These are phyloP conservation scores for Ceriagrion tenellum DNA, from an alignment of 2,888 invertebrate species.

Conservation along the genomic window DNA sequence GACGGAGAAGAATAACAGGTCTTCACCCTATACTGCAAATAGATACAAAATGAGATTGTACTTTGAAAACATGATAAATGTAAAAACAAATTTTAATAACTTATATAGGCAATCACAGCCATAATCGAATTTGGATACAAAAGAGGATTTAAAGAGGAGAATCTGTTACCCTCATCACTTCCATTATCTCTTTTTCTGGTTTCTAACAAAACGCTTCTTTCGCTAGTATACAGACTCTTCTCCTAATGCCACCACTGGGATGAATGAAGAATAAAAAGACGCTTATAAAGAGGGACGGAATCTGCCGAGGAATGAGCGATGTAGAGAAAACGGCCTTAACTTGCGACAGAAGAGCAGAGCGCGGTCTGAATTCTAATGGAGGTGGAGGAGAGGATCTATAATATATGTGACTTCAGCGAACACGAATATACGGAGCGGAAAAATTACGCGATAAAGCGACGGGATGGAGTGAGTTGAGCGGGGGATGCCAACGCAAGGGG, in stretches of 20 bases:
- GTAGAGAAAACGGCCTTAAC: background rate
- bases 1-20: no score
- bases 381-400: constrained; percentile 2
- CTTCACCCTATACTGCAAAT: no score
- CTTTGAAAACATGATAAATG: no score
- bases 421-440: constrained; percentile 34
- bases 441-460: background rate
- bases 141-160: no score
- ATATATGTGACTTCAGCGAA: background rate
- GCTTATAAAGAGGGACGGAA: background rate
- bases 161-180: no score
- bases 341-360: background rate
- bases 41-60: no score
- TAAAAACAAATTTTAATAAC: no score
- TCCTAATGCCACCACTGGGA: background rate
- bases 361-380: background rate
- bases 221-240: background rate
- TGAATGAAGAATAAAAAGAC: background rate
- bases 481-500: background rate
- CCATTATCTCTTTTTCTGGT: no score
- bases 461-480: background rate
- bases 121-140: no score
- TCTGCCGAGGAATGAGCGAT: constrained; percentile 14
- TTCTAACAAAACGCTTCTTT: background rate
- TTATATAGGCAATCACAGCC: no score